Percentiles rank a stretch among this genome's conserved stretches.
Conservation (phyloP, 2,113 vertebrate genomes). For the Dipodomys stephensi region DNA sequence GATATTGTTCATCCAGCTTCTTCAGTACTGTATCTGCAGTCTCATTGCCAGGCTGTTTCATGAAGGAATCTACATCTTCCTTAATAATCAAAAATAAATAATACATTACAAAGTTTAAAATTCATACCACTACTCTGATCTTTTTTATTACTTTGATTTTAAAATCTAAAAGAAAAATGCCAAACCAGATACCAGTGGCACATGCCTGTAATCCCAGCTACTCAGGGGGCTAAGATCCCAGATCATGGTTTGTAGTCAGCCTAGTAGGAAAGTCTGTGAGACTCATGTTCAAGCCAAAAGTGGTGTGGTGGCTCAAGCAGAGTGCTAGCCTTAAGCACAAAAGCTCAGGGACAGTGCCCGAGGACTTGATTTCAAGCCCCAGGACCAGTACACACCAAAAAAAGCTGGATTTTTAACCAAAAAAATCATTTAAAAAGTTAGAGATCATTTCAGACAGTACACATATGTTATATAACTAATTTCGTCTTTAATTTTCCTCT, state of each 20-base stretch:
- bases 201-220: too few species aligned
- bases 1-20: slow-evolving; percentile 97
- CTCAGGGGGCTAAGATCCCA: too few species aligned
- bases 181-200: too few species aligned
- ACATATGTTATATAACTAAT: background rate
- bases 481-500: too few species aligned
- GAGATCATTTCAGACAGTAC: slow-evolving; percentile 5
- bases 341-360: too few species aligned
- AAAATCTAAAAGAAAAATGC: slow-evolving; percentile 39
- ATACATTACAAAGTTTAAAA: slow-evolving; percentile 46
- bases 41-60: slow-evolving; percentile 98
- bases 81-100: slow-evolving; percentile 80
- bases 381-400: too few species aligned
- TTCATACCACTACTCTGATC: slow-evolving; percentile 6
- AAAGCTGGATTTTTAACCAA: slow-evolving; percentile 51
- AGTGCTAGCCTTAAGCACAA: too few species aligned
- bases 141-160: slow-evolving; percentile 53
- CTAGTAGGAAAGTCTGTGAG: too few species aligned
- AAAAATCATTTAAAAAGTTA: slow-evolving; percentile 42
- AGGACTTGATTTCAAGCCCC: too few species aligned
- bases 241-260: too few species aligned
- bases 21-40: slow-evolving; percentile 94
- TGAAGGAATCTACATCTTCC: slow-evolving; percentile 98
- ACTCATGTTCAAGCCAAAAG: too few species aligned
- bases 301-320: too few species aligned